A percentile compares a stretch with the other conserved stretches of the same genome.
These are phyloP conservation scores for Coracopsis vasa DNA, from an alignment of 2,113 vertebrate genomes.

Conservation along the genomic window DNA sequence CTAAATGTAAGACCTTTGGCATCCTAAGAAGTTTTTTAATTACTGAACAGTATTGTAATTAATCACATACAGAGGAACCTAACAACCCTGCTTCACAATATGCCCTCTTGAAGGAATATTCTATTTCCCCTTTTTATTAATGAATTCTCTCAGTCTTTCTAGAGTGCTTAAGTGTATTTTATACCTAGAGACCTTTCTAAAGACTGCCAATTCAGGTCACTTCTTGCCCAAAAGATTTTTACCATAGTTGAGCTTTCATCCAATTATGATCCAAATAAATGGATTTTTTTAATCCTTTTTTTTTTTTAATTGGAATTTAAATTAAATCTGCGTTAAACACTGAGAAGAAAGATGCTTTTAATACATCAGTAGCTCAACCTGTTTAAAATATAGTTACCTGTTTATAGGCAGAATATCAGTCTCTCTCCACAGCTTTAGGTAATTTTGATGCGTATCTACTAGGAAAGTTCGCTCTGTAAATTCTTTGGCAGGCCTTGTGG, in stretches of 20 bases:
- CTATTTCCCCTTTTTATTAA: not conserved
- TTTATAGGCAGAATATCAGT: not conserved
- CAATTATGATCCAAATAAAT: not conserved
- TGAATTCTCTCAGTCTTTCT: not conserved
- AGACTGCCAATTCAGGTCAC: not conserved
- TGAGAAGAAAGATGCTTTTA: not conserved
- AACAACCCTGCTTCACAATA: not conserved
- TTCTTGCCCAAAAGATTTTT: not conserved
- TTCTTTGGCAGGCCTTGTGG: not conserved
- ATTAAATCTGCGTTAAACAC: not conserved
- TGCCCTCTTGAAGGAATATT: not conserved
- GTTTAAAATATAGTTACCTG: not conserved
- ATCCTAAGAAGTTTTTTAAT: not conserved
- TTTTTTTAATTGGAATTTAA: not conserved
- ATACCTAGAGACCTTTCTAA: not conserved
- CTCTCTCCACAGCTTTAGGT: not conserved
- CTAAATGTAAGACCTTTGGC: not conserved
- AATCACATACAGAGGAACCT: not conserved
- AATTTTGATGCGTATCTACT: not conserved
- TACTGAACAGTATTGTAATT: not conserved
- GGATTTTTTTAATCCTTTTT: no score
- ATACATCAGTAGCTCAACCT: not conserved
- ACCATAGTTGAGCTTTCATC: not conserved
- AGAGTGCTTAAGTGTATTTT: not conserved
- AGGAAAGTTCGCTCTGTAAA: not conserved